phyloP scores from a whole-genome alignment of 1,140 invertebrate species.

The Saccostrea cuccullata region DNA sequence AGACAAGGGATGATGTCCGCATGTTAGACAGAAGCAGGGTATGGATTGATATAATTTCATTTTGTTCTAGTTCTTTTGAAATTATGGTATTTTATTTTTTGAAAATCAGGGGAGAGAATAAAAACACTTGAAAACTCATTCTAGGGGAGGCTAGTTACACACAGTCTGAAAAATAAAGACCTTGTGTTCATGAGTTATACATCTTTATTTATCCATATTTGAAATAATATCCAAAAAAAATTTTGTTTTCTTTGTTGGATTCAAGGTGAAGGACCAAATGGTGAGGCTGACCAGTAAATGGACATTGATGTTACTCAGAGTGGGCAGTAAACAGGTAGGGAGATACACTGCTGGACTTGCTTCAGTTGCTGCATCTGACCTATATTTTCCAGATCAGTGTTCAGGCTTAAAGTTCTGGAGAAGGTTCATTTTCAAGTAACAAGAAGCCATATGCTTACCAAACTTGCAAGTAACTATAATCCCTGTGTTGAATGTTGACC shows the following conservation, averaged over 20 bases:
- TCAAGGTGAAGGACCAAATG: slow-evolving; percentile 63
- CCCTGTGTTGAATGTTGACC: no score
- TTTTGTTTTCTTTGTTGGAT: neutral
- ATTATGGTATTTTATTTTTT: no score
- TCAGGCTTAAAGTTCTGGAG: no score
- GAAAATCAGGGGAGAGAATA: no score
- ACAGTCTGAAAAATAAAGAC: neutral
- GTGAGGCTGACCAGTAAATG: slow-evolving; percentile 61
- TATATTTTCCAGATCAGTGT: no score
- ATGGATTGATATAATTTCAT: neutral
- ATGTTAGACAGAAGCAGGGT: slow-evolving; percentile 59
- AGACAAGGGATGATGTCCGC: slow-evolving; percentile 58
- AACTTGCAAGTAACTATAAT: no score
- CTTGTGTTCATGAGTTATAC: neutral
- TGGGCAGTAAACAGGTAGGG: slow-evolving; percentile 61
- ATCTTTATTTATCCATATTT: neutral
- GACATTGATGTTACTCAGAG: slow-evolving; percentile 55
- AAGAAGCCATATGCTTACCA: no score
- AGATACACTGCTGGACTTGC: neutral
- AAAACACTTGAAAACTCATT: no score
- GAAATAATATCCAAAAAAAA: neutral
- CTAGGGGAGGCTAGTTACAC: neutral
- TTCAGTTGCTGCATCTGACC: neutral
- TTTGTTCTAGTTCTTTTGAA: no score
- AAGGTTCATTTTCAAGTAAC: no score